Evolutionary conservation across 2,888 invertebrate species (phyloP).

Genomic region (Drosophila flavopinicola): DNA sequence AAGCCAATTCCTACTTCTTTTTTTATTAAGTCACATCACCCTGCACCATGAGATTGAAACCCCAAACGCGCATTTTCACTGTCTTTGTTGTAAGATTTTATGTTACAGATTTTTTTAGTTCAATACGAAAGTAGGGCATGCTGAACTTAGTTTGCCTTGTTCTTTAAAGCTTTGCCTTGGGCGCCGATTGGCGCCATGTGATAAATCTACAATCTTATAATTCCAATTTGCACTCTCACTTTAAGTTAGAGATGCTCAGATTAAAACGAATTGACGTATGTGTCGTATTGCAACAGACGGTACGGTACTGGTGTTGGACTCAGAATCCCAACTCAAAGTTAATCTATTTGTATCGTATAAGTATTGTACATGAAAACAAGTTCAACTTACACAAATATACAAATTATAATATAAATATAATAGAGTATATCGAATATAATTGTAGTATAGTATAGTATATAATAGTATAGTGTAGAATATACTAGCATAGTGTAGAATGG

Average conservation of each 20-base stretch:
- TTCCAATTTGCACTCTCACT: not conserved
- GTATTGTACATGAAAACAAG: too few relatives aligned
- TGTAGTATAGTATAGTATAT: too few relatives aligned
- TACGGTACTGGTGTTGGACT: too few relatives aligned
- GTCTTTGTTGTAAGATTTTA: slow-evolving; percentile 20
- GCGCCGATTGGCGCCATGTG: not conserved
- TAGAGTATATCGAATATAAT: too few relatives aligned
- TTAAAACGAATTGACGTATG: too few relatives aligned
- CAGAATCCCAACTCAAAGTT: too few relatives aligned
- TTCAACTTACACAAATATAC: too few relatives aligned
- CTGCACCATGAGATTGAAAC: slow-evolving; percentile 4
- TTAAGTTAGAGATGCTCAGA: not conserved
- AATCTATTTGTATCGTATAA: too few relatives aligned
- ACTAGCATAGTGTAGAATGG: too few relatives aligned
- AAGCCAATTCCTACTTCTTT: not conserved
- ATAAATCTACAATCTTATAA: not conserved
- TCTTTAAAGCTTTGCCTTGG: not conserved
- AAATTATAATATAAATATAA: too few relatives aligned
- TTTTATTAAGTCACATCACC: slow-evolving; percentile 38
- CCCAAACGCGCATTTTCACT: slow-evolving; percentile 21
- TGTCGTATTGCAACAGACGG: too few relatives aligned
- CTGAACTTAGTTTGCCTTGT: not conserved
- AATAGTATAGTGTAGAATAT: too few relatives aligned
- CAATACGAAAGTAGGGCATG: not conserved
- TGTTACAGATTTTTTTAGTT: slow-evolving; percentile 17